These are phyloP conservation scores for Danio tinwini DNA, from an alignment of 2,797 vertebrate genomes.

Conservation along the genomic window DNA sequence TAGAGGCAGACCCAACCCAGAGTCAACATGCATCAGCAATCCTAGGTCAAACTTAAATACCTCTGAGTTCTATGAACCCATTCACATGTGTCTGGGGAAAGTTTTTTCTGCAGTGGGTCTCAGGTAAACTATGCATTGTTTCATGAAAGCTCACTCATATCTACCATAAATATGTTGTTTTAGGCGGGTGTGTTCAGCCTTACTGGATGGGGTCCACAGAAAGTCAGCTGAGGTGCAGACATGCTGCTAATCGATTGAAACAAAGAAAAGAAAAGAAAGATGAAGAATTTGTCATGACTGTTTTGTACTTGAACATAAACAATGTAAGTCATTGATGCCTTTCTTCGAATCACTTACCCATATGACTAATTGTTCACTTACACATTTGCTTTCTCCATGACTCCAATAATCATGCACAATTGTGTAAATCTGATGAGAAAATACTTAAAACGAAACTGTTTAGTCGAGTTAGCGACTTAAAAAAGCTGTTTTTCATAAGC, in stretches of 20 bases:
- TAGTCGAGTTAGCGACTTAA: too few relatives aligned
- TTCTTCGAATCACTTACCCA: background rate
- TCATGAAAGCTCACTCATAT: conserved; percentile 23
- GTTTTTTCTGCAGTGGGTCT: conserved; percentile 1
- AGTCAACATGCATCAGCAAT: conserved; percentile 43
- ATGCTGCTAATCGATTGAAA: conserved; percentile 4
- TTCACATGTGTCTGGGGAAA: conserved; percentile 23
- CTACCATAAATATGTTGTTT: conserved; percentile 29
- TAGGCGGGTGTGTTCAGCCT: conserved; percentile 30
- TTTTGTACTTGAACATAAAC: background rate
- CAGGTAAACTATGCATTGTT: conserved; percentile 42
- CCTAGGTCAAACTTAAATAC: conserved; percentile 41
- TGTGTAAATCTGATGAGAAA: background rate
- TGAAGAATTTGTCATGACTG: background rate
- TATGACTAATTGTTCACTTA: background rate
- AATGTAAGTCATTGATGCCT: background rate
- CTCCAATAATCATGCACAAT: background rate
- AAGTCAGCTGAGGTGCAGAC: background rate
- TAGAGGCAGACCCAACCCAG: conserved; percentile 44
- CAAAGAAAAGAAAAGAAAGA: background rate
- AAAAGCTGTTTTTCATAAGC: too few relatives aligned
- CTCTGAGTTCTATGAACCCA: conserved; percentile 26
- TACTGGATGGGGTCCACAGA: conserved; percentile 34
- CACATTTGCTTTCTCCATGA: background rate
- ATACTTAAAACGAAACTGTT: background rate